Evolutionary conservation across 2,113 vertebrate species (phyloP), one percentile per base, ranked within the genome.

Genomic region (Embiotoca jacksoni): DNA sequence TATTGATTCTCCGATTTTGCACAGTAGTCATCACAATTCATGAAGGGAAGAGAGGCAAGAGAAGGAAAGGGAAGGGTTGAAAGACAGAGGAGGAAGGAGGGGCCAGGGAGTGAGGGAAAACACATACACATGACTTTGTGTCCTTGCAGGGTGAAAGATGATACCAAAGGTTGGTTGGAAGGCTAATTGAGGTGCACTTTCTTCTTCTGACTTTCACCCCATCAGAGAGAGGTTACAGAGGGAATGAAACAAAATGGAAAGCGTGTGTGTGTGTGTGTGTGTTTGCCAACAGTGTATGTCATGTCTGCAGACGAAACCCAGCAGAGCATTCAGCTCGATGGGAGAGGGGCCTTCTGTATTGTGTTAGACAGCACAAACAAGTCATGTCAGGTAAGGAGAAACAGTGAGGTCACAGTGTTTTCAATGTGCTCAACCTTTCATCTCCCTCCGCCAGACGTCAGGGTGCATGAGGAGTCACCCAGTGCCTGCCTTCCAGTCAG

Each of bases 241-340:
- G 16, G 54, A 52, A 46, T 15, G 44, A 64, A 70, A 44, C 69
- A 55, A 50, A 9, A 58, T 13, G 41, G 44, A 58, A 39, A 32
- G 32, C 46, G 3, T 15, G 35, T 75, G 15, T 39, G n/a, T 66
- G 58, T 67, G 36, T 68, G 59, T 76, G 54, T 41, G 8, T 53
- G 7, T 55, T 46, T 60, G 30, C 60, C 30, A 33, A 37, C 46
- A 31, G 53, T 57, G 23, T 44, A 13, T 68, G 13, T 54, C 39
- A 56, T 49, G 35, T 70, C 50, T 23, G 53, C 23, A 33, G 72
- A 65, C 64, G 50, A 35, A 89, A 84, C 79, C 16, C 66, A 87
- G 60, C 86, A 75, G 73, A 81, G 66, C 61, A 56, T 72, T 81
- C 76, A 74, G 60, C 82, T 85, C 77, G 41, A 23, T 31, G 50